A percentile compares a stretch with the other conserved stretches of the same genome.
Conservation (phyloP, 1,140 invertebrate species). For the Lepidurus couesii region DNA sequence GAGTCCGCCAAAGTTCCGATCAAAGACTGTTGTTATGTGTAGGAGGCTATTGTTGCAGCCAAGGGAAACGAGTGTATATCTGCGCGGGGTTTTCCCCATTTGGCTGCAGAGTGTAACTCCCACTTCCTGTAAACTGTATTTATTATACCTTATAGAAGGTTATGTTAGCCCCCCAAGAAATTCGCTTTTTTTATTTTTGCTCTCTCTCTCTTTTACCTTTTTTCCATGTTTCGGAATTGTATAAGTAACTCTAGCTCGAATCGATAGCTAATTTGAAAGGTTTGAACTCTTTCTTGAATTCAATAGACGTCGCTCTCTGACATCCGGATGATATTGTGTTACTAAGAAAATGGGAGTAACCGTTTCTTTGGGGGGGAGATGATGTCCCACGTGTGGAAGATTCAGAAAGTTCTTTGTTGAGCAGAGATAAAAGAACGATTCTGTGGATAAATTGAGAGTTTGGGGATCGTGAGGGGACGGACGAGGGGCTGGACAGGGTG, state of each 20-base stretch:
- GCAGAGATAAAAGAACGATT: too few species aligned
- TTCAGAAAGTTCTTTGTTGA: background rate
- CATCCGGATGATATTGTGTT: background rate
- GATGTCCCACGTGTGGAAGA: background rate
- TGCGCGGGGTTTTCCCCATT: background rate
- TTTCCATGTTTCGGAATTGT: background rate
- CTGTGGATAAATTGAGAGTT: too few species aligned
- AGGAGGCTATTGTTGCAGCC: too few species aligned
- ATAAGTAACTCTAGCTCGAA: too few species aligned
- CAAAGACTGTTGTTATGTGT: too few species aligned
- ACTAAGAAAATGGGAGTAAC: background rate
- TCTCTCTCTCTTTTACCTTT: background rate
- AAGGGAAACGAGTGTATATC: background rate
- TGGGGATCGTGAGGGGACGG: too few species aligned
- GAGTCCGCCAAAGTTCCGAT: too few species aligned
- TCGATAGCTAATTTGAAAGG: too few species aligned
- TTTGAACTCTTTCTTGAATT: too few species aligned
- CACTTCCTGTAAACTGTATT: background rate
- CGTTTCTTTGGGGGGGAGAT: background rate
- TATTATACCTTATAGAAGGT: background rate
- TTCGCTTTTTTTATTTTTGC: background rate
- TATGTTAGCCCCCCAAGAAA: background rate
- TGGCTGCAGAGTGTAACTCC: background rate
- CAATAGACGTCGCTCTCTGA: too few species aligned
- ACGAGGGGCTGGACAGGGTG: too few species aligned